These are phyloP conservation scores for Caiman crocodilus DNA, from an alignment of 2,797 vertebrate genomes.

Conservation along the genomic window DNA sequence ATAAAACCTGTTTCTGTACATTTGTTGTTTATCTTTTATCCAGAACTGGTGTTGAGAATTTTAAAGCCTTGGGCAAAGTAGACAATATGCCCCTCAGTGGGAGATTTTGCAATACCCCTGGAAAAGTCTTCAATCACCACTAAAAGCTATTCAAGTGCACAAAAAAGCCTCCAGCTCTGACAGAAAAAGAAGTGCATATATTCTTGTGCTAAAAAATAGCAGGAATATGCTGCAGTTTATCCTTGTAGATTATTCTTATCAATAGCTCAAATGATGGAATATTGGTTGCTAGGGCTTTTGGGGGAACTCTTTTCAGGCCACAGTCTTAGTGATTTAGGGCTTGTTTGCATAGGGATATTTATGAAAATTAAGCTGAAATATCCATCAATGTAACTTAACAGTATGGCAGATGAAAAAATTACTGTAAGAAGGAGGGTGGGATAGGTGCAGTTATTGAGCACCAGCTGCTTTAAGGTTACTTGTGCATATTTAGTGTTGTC, in stretches of 20 bases:
- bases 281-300: neutral
- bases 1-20: neutral
- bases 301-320: neutral
- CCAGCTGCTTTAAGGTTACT: too few species aligned
- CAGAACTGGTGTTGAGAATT: neutral
- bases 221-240: neutral
- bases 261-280: too few species aligned
- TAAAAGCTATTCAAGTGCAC: neutral
- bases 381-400: constrained; percentile 6
- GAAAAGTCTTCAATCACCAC: neutral
- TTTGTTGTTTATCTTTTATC: neutral
- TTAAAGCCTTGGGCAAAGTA: constrained; percentile 16
- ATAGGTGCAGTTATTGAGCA: too few species aligned
- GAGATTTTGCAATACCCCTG: neutral
- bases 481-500: too few species aligned
- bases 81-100: neutral
- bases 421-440: too few species aligned
- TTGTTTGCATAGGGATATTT: neutral
- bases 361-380: neutral
- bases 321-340: neutral
- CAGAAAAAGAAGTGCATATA: neutral
- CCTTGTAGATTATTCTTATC: too few species aligned
- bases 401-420: too few species aligned
- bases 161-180: neutral
- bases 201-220: neutral